These are phyloP conservation scores for Carabus problematicus DNA, from an alignment of 2,888 invertebrate species.

Conservation along the genomic window DNA sequence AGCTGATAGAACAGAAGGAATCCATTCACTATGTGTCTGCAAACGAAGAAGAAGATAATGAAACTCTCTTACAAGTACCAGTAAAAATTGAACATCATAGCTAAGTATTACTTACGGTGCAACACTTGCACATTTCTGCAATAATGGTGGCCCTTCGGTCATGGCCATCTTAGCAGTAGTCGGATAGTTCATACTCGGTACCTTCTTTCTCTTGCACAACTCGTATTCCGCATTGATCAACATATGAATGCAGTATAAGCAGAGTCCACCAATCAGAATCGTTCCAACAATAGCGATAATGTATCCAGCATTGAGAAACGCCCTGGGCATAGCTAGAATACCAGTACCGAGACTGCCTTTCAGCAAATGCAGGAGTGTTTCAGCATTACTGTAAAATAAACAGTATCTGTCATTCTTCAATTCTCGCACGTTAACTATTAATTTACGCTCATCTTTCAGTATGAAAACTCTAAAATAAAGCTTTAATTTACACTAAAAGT, in stretches of 20 bases:
- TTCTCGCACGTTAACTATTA: background rate
- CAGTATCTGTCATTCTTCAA: background rate
- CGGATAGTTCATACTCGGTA: conserved; percentile 75
- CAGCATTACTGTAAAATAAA: conserved; percentile 69
- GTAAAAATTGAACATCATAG: background rate
- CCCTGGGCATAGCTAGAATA: conserved; percentile 89
- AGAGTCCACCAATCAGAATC: conserved; percentile 83
- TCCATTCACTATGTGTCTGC: conserved; percentile 74
- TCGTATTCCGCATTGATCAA: conserved; percentile 75
- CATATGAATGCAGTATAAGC: conserved; percentile 93
- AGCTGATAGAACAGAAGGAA: conserved; percentile 89
- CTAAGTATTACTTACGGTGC: conserved; percentile 56
- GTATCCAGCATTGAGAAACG: conserved; percentile 84
- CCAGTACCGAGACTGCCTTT: conserved; percentile 94
- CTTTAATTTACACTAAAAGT: background rate
- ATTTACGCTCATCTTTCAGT: background rate
- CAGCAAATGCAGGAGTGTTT: conserved; percentile 83
- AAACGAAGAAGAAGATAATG: conserved; percentile 53
- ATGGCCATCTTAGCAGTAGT: conserved; percentile 81
- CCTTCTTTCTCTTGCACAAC: conserved; percentile 65
- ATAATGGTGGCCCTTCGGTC: conserved; percentile 74
- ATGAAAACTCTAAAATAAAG: conserved; percentile 18
- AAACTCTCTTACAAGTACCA: background rate
- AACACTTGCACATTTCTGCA: conserved; percentile 69
- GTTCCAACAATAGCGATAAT: conserved; percentile 82